Evolutionary conservation across 30 jellyfish, hydroid and myxozoan species (phyloP), one percentile per base, ranked within the genome.

Genomic region (Rhopilema esculentum): DNA sequence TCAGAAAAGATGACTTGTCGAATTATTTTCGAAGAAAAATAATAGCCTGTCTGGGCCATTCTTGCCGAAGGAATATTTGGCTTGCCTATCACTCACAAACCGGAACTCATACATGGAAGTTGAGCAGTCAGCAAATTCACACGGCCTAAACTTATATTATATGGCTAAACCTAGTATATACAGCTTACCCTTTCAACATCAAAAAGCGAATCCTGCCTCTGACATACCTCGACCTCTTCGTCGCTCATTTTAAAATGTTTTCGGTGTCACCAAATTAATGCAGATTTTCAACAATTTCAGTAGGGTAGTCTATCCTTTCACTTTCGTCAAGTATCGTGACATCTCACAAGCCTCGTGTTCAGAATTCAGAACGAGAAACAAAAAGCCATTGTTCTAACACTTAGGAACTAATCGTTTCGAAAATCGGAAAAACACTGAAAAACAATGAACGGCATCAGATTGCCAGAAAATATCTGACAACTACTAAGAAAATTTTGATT

Each of bases 151-250:
- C 12, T 12, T 12, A 40, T 40, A 2, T 40, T n/a, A n/a, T n/a
- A n/a, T 40, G 57, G 12, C 9, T 40, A 40, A 40, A 40, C 64
- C 21, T 16, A 16, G 79, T 21, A 26, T 25, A 25, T 9, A 17
- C 24, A 20, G 0, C 72, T 68, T 21, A 84, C 92, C 79, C 69
- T 61, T 29, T 72, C 92, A 33, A 84, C 92, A 7, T 84, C 65
- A 30, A 84, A 84, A 51, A 84, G 75, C 20, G 92, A 84, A 40
- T 61, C 49, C 72, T 84, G 92, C 64, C 92, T 64, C 72, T 84
- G 92, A 49, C 83, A 84, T n/a, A 71, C 77, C 63, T 26, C 63
- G 62, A 70, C 92, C 33, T 72, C 92, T 30, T 65, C 81, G 80
- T 64, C 74, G 74, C 85, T 84, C 87, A 70, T 72, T 20, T 26